Base-by-base conservation (phyloP, 53 echinoderm and acorn worm species). In the Zoroaster sp. region DNA sequence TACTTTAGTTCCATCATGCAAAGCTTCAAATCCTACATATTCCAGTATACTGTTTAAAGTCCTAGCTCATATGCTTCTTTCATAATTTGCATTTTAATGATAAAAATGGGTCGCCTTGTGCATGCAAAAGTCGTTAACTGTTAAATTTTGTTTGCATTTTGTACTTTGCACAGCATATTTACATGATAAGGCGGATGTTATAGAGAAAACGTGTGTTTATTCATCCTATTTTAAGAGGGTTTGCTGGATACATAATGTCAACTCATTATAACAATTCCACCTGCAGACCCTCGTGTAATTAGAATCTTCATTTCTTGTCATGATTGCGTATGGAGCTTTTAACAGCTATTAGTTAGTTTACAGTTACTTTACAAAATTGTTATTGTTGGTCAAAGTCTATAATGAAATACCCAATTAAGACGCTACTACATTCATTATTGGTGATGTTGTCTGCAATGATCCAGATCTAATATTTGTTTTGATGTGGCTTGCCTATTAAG, bases 401-500 rank as follows among this genome's bases (percentile, higher is more conserved):
- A 10, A 41, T 43, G 23, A 74, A 13, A 42, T 10, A 74, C 4
- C n/a, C 47, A 32, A 49, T 76, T 76, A 76, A 49, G 18, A 34
- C 4, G 32, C 46, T 31, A 59, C 76, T 12, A 46, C 76, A 32
- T 35, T 76, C 33, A 76, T 76, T 33, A 76, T 32, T 45, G 76
- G 36, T 40, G 63, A 59, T 79, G 11, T 74, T 23, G 74, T 37
- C 23, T 40, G 35, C 38, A 8, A 55, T 85, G 85, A 69, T 85
- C 71, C 33, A 51, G 85, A 81, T 81, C 41, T 66, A 28, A 32
- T 35, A 69, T 37, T 71, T 79, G 79, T 79, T 85, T 49, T 82
- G 66, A 67, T 66, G 82, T 82, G 68, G 40, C 82, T 82, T 10
- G 63, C 63, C 63, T 54, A 78, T 36, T 67, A 45, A 17, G 43